Conservation (phyloP, 2,888 invertebrate genomes). For the Lysandra bellargus region DNA sequence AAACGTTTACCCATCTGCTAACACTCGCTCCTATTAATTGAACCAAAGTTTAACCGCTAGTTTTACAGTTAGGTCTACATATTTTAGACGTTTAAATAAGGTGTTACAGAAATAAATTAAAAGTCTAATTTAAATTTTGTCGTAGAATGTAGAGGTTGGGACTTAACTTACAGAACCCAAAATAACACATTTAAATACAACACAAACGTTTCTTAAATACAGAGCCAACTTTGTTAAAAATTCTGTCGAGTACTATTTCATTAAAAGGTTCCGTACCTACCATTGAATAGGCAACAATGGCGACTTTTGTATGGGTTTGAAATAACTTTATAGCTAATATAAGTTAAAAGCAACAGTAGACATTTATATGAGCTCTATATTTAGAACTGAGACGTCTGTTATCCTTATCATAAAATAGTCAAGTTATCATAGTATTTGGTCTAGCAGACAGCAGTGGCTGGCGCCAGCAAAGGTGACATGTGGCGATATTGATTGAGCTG, state of each 20-base stretch:
- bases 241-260: too few species aligned
- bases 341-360: too few species aligned
- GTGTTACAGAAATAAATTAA: neutral
- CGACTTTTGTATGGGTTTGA: too few species aligned
- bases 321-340: too few species aligned
- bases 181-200: too few species aligned
- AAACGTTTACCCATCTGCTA: constrained; percentile 2
- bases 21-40: neutral
- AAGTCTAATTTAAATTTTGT: neutral
- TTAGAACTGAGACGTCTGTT: neutral
- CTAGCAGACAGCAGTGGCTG: neutral
- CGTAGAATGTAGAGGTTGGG: too few species aligned
- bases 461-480: neutral
- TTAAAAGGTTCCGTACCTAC: too few species aligned
- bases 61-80: constrained; percentile 2
- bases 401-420: neutral
- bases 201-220: too few species aligned
- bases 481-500: neutral
- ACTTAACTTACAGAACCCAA: too few species aligned
- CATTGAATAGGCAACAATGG: too few species aligned
- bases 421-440: neutral
- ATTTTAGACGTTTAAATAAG: neutral
- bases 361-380: neutral
- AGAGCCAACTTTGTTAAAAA: too few species aligned
- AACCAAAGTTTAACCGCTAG: neutral